Evolutionary conservation across 2,113 vertebrate genomes (phyloP), one percentile per base, ranked within the genome.

Genomic region (Sturnira hondurensis): DNA sequence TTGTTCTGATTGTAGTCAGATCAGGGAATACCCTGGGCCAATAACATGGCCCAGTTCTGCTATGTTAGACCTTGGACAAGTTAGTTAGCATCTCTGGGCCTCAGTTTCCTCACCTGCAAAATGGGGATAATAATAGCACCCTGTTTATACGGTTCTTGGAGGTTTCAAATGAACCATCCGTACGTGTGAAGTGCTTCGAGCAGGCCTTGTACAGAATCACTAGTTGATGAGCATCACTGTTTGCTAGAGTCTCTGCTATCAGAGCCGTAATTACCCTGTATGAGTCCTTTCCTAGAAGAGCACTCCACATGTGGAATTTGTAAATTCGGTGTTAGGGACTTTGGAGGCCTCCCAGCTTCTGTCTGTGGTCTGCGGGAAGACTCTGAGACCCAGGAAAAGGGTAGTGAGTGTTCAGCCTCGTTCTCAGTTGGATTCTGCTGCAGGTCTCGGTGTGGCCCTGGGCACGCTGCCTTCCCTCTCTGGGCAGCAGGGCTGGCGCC

Each of bases 241-340:
- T n/a, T 54, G 41, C 52, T 61, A 0, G 22, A 22, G 2, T 4
- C 5, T 63, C 11, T 26, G 0, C 28, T 77, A 1, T 3, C 20
- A 20, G 52, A 0, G 7, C 31, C 67, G 14, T 68, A 26, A 17
- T 38, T 52, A 38, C 38, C 43, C 4, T 4, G 1, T 41, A 7
- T 3, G 47, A 73, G 45, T 43, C 5, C 7, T 86, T 70, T 36
- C 50, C 68, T 76, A 22, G 61, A 20, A 74, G 91, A 43, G 38
- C 2, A 45, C 14, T 83, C 41, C 47, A n/a, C 5, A 4, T 24
- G 6, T 41, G 14, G 78, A 41, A 43, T 26, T 84, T 52, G 65
- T 88, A 7, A 52, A 86, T 50, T 86, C 58, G 15, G 1, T 7
- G 56, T 68, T 22, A 47, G 65, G 63, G 61, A 26, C 54, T 38